These are phyloP conservation scores for Eledone cirrhosa DNA, from an alignment of 2,888 invertebrate species.

Conservation along the genomic window DNA sequence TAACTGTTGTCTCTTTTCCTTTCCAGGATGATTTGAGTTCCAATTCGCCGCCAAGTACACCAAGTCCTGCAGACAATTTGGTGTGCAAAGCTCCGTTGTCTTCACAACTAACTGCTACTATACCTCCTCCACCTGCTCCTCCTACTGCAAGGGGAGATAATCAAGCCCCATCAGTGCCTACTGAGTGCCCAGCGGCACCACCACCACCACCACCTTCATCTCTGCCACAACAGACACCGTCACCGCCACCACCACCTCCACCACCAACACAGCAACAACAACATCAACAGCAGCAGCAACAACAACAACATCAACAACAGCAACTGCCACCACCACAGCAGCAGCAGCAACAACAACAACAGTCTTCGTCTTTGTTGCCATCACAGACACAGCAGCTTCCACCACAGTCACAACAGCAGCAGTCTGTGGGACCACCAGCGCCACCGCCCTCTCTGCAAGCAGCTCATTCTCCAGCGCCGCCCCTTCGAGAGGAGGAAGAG, in stretches of 20 bases:
- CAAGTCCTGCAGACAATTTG: conserved; percentile 54
- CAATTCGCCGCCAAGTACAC: conserved; percentile 58
- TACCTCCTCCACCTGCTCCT: conserved; percentile 33
- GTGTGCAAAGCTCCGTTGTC: conserved; percentile 32
- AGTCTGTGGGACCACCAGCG: not conserved
- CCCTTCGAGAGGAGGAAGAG: not conserved
- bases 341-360: conserved; percentile 26
- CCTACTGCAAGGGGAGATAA: conserved; percentile 27
- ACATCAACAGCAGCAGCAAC: conserved; percentile 35
- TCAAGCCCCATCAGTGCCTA: conserved; percentile 33
- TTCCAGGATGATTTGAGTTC: conserved; percentile 57
- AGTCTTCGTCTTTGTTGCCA: conserved; percentile 36
- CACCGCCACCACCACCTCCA: conserved; percentile 33
- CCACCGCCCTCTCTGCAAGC: conserved; percentile 31
- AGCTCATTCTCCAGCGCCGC: not conserved
- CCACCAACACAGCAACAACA: conserved; percentile 40
- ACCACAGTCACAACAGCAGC: conserved; percentile 35
- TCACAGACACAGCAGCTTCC: conserved; percentile 39
- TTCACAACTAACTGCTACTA: conserved; percentile 33
- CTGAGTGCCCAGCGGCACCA: conserved; percentile 8
- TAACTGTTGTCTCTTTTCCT: not conserved
- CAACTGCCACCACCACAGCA: conserved; percentile 30
- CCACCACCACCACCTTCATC: conserved; percentile 30
- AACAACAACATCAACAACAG: conserved; percentile 23
- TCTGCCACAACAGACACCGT: conserved; percentile 22